phyloP scores from a whole-genome alignment of 2,113 vertebrate genomes.

The Callaeas wilsoni region DNA sequence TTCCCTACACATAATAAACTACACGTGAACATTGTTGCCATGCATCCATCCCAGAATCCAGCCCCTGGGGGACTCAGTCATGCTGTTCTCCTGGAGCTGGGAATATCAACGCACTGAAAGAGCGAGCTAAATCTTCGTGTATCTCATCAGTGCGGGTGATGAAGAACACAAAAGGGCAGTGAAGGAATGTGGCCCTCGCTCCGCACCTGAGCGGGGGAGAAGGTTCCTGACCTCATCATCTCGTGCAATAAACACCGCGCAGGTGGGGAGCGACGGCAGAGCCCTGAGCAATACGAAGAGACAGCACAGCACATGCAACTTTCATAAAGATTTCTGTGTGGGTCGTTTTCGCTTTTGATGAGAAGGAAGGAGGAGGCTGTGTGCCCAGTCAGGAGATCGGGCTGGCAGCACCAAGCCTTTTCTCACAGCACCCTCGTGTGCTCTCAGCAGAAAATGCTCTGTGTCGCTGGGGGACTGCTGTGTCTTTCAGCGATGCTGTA shows the following conservation, averaged over 20 bases:
- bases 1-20: slow-evolving; percentile 43
- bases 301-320: neutral
- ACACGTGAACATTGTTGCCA: neutral
- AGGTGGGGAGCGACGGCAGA: neutral
- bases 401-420: slow-evolving; percentile 16
- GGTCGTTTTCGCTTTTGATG: neutral
- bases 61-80: neutral
- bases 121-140: neutral
- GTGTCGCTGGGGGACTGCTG: neutral
- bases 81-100: neutral
- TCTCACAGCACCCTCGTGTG: slow-evolving; percentile 65
- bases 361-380: neutral
- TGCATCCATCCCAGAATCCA: neutral
- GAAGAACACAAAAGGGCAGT: neutral
- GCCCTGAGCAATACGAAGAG: neutral
- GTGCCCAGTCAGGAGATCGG: neutral
- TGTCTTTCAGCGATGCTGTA: neutral
- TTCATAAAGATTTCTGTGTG: neutral
- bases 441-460: neutral
- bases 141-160: neutral
- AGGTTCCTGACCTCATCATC: slow-evolving; percentile 31
- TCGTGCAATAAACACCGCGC: neutral
- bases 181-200: neutral
- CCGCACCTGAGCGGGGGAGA: neutral
- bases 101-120: slow-evolving; percentile 12